Evolutionary conservation across 92 coral and sea anemone genomes (phyloP), one percentile per base, ranked within the genome.

Genomic region (Actinernus sp.): DNA sequence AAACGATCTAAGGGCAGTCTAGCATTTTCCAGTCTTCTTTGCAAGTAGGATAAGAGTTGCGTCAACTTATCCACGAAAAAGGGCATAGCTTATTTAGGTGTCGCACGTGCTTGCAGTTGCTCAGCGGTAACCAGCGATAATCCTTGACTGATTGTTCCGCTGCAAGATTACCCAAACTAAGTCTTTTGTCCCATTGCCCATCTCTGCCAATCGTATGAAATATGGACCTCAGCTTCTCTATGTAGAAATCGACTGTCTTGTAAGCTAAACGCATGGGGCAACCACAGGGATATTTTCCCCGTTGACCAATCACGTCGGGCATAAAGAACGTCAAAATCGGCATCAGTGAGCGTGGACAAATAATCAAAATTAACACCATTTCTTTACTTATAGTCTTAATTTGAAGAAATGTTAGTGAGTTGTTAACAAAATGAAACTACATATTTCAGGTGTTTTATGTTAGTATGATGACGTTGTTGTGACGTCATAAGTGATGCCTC

Each of bases 81-180:
- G 0, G 80, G 85, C 18, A 55, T 84, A 16, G 85, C 90, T 38
- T 84, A 81, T 47, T 76, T 76, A 2, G 90, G 85, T 4, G 79
- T 60, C 1, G 77, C 47, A 20, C 85, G 37, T 22, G 85, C 80
- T 53, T 67, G 73, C 17, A 83, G 63, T 52, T 83, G 90, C 64
- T 83, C 90, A 22, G 79, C 65, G 3, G 90, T 38, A 22, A 76
- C 79, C 25, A 83, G 34, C 3, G 51, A 28, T 69, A 76, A 47
- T 84, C 76, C 26, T 83, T 67, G 0, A 75, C 59, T 4, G 68
- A 38, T 39, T 61, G 67, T 28, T 83, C 90, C 1, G 75, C 60
- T 2, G 90, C 90, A 8, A 84, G 90, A 67, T 75, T 83, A 11
- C 73, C 89, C 22, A 84, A 22, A 10, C 55, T 67, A 3, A 84